These are phyloP conservation scores for Oxyteleia sp. DNA, from an alignment of 2,888 invertebrate species.

Conservation along the genomic window DNA sequence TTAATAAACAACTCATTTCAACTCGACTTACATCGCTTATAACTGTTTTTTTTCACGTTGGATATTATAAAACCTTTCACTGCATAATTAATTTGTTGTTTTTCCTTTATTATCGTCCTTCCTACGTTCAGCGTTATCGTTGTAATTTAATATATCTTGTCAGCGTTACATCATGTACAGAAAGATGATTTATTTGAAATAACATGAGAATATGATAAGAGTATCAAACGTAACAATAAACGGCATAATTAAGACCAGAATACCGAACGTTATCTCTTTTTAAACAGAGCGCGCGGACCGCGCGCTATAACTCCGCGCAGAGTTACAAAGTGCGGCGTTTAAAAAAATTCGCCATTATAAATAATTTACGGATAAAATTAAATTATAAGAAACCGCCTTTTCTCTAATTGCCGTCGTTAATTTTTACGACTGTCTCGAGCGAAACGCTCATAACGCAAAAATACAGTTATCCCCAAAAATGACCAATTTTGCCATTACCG, in stretches of 20 bases:
- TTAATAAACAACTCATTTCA: slow-evolving; percentile 42
- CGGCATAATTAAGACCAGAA: slow-evolving; percentile 52
- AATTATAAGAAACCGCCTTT: slow-evolving; percentile 71
- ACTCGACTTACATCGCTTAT: slow-evolving; percentile 2
- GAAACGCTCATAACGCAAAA: slow-evolving; percentile 62
- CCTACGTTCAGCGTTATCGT: slow-evolving; percentile 20
- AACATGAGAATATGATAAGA: slow-evolving; percentile 55
- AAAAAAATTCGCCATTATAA: slow-evolving; percentile 62
- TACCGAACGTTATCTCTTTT: slow-evolving; percentile 32
- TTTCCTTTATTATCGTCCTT: slow-evolving; percentile 35
- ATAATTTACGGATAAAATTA: slow-evolving; percentile 70
- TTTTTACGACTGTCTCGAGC: slow-evolving; percentile 67
- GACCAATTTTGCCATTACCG: slow-evolving; percentile 67
- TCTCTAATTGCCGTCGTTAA: slow-evolving; percentile 69
- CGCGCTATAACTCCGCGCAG: not conserved
- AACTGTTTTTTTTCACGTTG: slow-evolving; percentile 15
- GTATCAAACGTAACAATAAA: slow-evolving; percentile 60
- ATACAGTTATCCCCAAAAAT: slow-evolving; percentile 69
- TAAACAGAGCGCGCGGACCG: slow-evolving; percentile 29
- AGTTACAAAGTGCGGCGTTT: slow-evolving; percentile 23
- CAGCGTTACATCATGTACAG: slow-evolving; percentile 49
- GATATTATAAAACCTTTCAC: slow-evolving; percentile 48
- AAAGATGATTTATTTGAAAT: slow-evolving; percentile 55
- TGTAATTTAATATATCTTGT: slow-evolving; percentile 59
- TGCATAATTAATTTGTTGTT: slow-evolving; percentile 44